Evolutionary conservation across 2,888 invertebrate genomes (phyloP), one percentile per base, ranked within the genome.

Genomic region (Ophioninae sp.): DNA sequence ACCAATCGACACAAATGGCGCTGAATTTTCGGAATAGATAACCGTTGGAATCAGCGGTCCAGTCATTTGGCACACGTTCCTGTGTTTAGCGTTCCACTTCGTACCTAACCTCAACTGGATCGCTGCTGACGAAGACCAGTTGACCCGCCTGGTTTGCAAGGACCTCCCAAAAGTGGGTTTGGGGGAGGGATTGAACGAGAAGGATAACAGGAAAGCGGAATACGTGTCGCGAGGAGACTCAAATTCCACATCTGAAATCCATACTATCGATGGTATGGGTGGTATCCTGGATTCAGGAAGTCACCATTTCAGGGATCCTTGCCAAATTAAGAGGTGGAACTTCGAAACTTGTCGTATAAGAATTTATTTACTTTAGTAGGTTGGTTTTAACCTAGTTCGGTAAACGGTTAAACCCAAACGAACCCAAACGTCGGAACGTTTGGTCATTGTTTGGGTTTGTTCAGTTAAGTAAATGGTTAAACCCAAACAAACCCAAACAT

Each of bases 41-140:
- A 56, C 56, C 39, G 70, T 20, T 64, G 50, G 78, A 70, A 78
- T 50, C 68, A 61, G 65, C 30, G 57, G 50, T 13, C 13, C 72
- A 39, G 50, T 41, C 64, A 56, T 78, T 81, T 81, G 77, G 72
- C 81, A 73, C 41, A 70, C 65, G 23, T 61, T 44, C 41, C 50
- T 44, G 61, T 61, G 81, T 56, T 77, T 23, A 50, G 23, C 73
- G 81, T 77, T 73, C 77, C 73, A 77, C 65, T 67, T 17, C 72
- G 50, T 6, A 21, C 21, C 13, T 67, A 73, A 56, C 61, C 50
- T 20, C 50, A 30, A 20, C 56, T 64, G 73, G 72, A 77, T 81
- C 68, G 30, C 72, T 62, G 72, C 59, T 57, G 56, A 75, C 69
- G 65, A 21, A 56, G 59, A 81, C 76, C 59, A 65, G 81, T 10